These are phyloP conservation scores for Calliopsis andreniformis DNA, from an alignment of 1,140 invertebrate genomes.

Conservation along the genomic window DNA sequence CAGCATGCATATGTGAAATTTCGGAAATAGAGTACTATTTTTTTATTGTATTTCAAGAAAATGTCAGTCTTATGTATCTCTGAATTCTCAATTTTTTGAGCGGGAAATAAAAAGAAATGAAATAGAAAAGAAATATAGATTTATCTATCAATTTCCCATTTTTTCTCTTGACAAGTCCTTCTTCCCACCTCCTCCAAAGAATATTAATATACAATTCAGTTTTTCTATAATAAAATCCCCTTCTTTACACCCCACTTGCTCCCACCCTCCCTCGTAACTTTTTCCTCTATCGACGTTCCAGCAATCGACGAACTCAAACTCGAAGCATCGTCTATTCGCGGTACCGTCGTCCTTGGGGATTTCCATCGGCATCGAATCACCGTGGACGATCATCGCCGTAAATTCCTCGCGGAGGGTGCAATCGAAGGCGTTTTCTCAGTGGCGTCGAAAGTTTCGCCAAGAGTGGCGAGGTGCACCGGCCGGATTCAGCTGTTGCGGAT, in stretches of 20 bases:
- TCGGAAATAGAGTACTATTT: no score
- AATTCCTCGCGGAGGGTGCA: slow-evolving; percentile 42
- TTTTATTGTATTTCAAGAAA: no score
- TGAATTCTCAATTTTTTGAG: no score
- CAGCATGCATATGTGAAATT: no score
- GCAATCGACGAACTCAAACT: no score
- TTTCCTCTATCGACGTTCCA: neutral
- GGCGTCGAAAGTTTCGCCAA: slow-evolving; percentile 51
- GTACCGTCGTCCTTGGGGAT: slow-evolving; percentile 1
- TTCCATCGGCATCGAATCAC: slow-evolving; percentile 5
- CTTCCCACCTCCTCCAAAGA: no score
- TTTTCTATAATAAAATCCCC: neutral
- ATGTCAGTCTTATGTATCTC: no score
- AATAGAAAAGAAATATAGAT: no score
- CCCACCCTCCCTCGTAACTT: neutral
- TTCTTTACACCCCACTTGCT: neutral
- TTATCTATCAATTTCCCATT: no score
- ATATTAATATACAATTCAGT: no score
- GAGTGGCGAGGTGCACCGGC: slow-evolving; percentile 34
- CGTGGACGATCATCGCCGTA: slow-evolving; percentile 10
- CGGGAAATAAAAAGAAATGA: no score
- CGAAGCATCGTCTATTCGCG: slow-evolving; percentile 7
- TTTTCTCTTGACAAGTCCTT: no score
- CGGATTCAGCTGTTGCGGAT: slow-evolving; percentile 78
- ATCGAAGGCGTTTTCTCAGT: neutral